These are phyloP conservation scores for Lamellibrachia luymesi DNA, from an alignment of 1,140 invertebrate species.

Conservation along the genomic window DNA sequence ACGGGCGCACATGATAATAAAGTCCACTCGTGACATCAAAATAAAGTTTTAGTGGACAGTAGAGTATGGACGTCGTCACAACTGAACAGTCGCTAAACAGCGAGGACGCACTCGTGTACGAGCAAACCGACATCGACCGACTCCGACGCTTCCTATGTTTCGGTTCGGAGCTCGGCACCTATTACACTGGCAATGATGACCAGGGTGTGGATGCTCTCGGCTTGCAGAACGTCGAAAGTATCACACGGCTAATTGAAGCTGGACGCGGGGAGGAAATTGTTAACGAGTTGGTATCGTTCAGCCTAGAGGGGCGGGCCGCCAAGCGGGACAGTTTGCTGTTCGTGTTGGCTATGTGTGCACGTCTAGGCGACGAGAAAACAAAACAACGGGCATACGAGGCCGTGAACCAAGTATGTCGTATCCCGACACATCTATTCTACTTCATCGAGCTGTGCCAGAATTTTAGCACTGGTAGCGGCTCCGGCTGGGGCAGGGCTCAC, in stretches of 20 bases:
- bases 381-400: neutral
- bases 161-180: constrained; percentile 40
- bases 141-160: constrained; percentile 54
- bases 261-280: constrained; percentile 27
- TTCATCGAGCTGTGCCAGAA: constrained; percentile 63
- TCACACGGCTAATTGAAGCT: neutral
- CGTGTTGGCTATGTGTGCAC: constrained; percentile 62
- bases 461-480: constrained; percentile 42
- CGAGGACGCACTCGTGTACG: neutral
- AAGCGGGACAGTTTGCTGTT: constrained; percentile 61
- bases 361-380: neutral
- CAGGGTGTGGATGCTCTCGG: neutral
- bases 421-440: constrained; percentile 62
- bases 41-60: neutral
- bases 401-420: neutral
- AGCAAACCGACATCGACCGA: constrained; percentile 44
- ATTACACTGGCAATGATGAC: neutral
- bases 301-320: constrained; percentile 23
- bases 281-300: constrained; percentile 27
- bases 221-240: neutral
- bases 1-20: too few relatives aligned
- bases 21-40: too few relatives aligned
- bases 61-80: neutral
- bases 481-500: constrained; percentile 64
- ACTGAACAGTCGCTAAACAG: neutral